Base-by-base conservation (phyloP, 2,888 invertebrate species). In the Icerya purchasi region DNA sequence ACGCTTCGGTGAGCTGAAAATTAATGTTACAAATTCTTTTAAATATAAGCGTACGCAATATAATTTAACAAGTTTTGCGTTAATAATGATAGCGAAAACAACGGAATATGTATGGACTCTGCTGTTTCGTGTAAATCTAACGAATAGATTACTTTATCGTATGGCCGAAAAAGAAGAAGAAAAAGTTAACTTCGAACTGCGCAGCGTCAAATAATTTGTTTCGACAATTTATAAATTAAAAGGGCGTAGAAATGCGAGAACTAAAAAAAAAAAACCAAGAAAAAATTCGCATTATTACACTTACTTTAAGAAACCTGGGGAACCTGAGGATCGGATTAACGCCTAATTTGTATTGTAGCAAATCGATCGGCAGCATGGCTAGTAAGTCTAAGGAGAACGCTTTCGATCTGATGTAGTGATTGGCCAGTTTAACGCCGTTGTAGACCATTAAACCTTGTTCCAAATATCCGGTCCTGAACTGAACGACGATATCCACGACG, bases 391-490 rank as follows among this genome's bases (percentile, higher is more conserved):
- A 74, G 52, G 88, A 75, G 71, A 94, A 93, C 65, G 84, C 79
- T 66, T 83, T 80, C 25, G 92, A 91, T 65, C 80, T 78, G 65
- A 90, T 75, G 72, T 94, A 94, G 71, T 92, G 91, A 65, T 82
- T 82, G 60, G 92, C 89, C 63, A 94, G 76, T 71, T 93, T 93
- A 69, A 79, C 84, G 63, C 84, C 84, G 71, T 94, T 87, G 74
- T 90, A 92, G 52, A 94, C 86, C 80, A 80, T 70, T n/a, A 67
- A 63, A 14, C 66, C 94, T 70, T 91, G 91, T 72, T 94, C 93
- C 68, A 94, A 75, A 72, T 93, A 94, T 20, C 94, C 94, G 53
- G 94, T 94, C 64, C 94, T 78, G 66, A 94, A 81, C 73, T 94
- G 94, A 63, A 93, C 89, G 59, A 82, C 79, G 65, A 94, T 82